These are phyloP conservation scores for Clarias gariepinus DNA, from an alignment of 2,113 vertebrate species.

Conservation along the genomic window DNA sequence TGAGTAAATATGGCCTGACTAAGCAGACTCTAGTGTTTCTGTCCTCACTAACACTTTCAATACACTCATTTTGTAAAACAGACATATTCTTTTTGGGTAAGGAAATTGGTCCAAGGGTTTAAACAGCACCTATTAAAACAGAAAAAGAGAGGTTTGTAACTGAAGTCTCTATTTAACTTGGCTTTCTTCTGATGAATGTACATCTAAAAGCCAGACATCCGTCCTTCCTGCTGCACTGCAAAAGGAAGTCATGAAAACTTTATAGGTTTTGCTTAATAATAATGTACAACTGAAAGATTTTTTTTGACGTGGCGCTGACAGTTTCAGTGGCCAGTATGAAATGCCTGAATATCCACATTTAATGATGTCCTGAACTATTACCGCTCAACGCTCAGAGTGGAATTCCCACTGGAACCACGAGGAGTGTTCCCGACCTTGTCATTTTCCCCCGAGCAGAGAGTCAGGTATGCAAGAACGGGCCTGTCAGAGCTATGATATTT, in stretches of 20 bases:
- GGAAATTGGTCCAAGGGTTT: constrained; percentile 13
- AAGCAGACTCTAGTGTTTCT: not conserved
- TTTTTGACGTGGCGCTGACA: constrained; percentile 49
- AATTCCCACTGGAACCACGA: constrained; percentile 33
- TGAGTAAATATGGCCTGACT: not conserved
- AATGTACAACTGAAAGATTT: constrained; percentile 45
- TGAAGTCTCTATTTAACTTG: constrained; percentile 59
- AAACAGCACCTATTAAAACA: constrained; percentile 35
- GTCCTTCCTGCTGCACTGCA: constrained; percentile 54
- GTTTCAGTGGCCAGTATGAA: constrained; percentile 40
- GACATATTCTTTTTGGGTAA: not conserved
- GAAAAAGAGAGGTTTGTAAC: constrained; percentile 14
- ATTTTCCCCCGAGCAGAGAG: constrained; percentile 33
- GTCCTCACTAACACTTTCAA: not conserved
- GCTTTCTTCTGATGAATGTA: constrained; percentile 50
- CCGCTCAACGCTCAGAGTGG: not conserved
- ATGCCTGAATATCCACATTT: constrained; percentile 29
- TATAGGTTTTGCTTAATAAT: constrained; percentile 54
- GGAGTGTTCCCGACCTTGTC: constrained; percentile 24
- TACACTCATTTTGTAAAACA: not conserved
- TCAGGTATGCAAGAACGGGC: constrained; percentile 47
- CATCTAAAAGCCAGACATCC: constrained; percentile 43
- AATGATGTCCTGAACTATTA: constrained; percentile 32
- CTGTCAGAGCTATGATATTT: constrained; percentile 45
- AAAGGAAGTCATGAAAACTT: constrained; percentile 59